Percentiles rank a stretch among this genome's conserved stretches.
Evolutionary conservation across 2,888 invertebrate species (phyloP).

Genomic region (Nomada goodeniana): DNA sequence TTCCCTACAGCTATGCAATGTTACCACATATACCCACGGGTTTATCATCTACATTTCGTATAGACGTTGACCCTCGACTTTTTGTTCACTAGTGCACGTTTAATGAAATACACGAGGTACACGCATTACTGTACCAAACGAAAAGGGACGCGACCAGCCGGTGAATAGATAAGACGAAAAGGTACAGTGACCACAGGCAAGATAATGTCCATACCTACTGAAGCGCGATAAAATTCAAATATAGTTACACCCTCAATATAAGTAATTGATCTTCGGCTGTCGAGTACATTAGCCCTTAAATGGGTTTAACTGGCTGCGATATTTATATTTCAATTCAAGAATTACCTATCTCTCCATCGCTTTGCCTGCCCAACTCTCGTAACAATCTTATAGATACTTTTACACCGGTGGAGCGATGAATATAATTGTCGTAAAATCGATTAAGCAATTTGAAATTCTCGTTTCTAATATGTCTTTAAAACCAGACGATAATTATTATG

Average conservation of each 20-base stretch:
- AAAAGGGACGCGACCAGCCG: conserved; percentile 20
- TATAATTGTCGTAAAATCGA: background rate
- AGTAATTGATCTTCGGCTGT: too few species aligned
- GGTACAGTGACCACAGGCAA: conserved; percentile 24
- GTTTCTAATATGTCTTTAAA: background rate
- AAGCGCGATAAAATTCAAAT: conserved; percentile 25
- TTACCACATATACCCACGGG: conserved; percentile 32
- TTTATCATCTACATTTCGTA: conserved; percentile 56
- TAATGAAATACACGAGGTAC: conserved; percentile 22
- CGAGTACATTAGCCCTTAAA: too few species aligned
- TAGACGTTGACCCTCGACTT: conserved; percentile 64
- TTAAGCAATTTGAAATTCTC: background rate
- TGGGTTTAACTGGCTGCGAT: too few species aligned
- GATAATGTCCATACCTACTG: conserved; percentile 12
- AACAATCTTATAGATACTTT: background rate
- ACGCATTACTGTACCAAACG: conserved; percentile 12
- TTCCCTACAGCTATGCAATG: background rate
- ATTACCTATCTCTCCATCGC: too few species aligned
- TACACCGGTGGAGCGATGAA: background rate
- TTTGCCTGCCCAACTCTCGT: too few species aligned
- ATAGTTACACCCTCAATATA: background rate
- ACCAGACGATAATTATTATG: too few species aligned
- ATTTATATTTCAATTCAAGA: too few species aligned
- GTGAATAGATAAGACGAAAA: conserved; percentile 21
- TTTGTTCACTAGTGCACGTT: conserved; percentile 41